Evolutionary conservation across 2,113 vertebrate genomes (phyloP), one percentile per base, ranked within the genome.

Genomic region (Coreoperca whiteheadi): DNA sequence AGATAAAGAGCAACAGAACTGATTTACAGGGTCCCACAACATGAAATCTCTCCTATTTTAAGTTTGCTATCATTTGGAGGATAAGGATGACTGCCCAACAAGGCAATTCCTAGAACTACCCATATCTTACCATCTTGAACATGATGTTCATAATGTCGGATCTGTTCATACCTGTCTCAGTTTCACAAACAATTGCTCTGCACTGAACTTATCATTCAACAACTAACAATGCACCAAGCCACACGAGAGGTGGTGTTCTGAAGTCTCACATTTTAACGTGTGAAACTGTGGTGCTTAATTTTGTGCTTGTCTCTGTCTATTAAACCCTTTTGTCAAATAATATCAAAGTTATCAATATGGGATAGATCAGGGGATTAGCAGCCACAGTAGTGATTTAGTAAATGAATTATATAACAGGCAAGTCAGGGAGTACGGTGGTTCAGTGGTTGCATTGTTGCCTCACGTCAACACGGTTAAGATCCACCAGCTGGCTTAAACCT

Each of bases 51-150:
- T 60, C 54, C 1, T 60, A 54, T 90, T 66, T 87, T 23, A 12
- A 69, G 53, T 53, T 74, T 56, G 54, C 0, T 8, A 76, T 82
- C 28, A 15, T 37, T 48, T 76, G 41, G 18, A 16, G 51, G 81
- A 80, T 79, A 87, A 76, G 32, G 37, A 78, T 37, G 37, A 68
- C 79, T 14, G 61, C 73, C 72, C 73, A 71, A 79, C 60, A 53
- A 34, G 48, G 20, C 9, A 6, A 79, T 67, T 82, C 64, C 64
- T 23, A 37, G 18, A 67, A 70, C 50, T 18, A 6, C 15, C 15
- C 4, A 2, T 73, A 91, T 92, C 87, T 69, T 69, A 72, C 15
- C 23, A 90, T 89, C 88, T 84, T 12, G 39, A 83, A 90, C 66
- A 50, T 50, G 28, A 66, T 65, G 56, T 83, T 86, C 86, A 74